Percentiles rank a stretch among this genome's conserved stretches.
Conservation (phyloP, 2,113 vertebrate species). For the Marmota monax region DNA sequence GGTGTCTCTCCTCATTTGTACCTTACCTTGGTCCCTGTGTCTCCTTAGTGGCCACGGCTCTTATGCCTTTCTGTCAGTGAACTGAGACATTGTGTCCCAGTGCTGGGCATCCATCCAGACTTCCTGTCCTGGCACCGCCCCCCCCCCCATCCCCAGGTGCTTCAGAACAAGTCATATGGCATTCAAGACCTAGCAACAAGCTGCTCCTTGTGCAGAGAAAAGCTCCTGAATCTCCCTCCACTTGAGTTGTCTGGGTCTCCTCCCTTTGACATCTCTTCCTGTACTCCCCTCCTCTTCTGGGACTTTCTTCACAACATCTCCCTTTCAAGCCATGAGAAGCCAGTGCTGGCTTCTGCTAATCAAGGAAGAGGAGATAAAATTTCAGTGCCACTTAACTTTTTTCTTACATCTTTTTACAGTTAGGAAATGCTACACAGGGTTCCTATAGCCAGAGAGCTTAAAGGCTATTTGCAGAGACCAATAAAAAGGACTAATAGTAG, state of each 20-base stretch:
- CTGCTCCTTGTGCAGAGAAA: background rate
- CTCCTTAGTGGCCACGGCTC: background rate
- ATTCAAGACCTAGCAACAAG: background rate
- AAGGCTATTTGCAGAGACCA: background rate
- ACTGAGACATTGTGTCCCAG: background rate
- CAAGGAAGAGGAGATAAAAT: background rate
- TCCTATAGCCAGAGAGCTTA: background rate
- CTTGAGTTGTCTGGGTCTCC: background rate
- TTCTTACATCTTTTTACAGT: background rate
- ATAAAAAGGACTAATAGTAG: background rate
- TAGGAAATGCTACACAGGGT: background rate
- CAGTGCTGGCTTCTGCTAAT: background rate
- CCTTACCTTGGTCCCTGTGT: background rate
- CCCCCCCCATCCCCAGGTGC: background rate
- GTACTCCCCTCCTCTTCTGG: background rate
- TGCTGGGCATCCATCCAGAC: background rate
- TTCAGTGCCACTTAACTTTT: background rate
- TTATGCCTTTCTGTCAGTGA: background rate
- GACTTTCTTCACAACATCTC: background rate
- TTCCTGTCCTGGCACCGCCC: background rate
- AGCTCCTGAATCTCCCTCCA: background rate
- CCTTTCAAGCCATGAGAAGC: conserved; percentile 18
- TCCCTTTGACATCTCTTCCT: background rate
- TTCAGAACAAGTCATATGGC: background rate
- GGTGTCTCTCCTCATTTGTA: background rate